Evolutionary conservation across 2,888 invertebrate genomes (phyloP).

Genomic region (Noctua janthe): DNA sequence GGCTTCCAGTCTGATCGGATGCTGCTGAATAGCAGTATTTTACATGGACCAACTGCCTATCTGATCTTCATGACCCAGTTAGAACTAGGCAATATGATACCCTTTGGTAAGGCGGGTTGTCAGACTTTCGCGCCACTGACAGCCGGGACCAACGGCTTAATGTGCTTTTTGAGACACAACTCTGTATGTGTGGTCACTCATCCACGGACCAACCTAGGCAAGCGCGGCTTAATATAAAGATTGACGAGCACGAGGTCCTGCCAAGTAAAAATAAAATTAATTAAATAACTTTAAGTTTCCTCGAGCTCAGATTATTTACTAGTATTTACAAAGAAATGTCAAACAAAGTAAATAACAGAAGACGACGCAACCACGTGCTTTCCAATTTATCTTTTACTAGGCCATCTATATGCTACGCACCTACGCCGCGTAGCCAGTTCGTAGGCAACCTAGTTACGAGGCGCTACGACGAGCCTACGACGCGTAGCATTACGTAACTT

Average conservation of each 20-base stretch:
- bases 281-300: background rate
- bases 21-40: background rate
- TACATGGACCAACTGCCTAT: background rate
- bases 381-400: background rate
- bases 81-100: background rate
- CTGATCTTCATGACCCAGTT: background rate
- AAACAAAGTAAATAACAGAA: background rate
- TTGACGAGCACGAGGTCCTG: background rate
- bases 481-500: conserved; percentile 19
- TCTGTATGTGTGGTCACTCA: background rate
- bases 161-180: background rate
- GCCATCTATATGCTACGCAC: conserved; percentile 19
- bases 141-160: no score
- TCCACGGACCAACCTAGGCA: background rate
- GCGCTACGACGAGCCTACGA: conserved; percentile 31
- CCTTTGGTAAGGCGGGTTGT: background rate
- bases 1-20: background rate
- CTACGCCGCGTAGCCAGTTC: conserved; percentile 33
- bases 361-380: background rate
- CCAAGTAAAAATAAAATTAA: background rate
- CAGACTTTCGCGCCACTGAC: background rate
- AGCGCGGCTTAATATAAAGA: background rate
- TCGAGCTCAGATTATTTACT: background rate
- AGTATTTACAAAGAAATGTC: background rate
- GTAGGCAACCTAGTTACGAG: conserved; percentile 42